Percentiles rank a stretch among this genome's conserved stretches.
These are phyloP conservation scores for Centropus bengalensis DNA, from an alignment of 2,113 vertebrate species.

Conservation along the genomic window DNA sequence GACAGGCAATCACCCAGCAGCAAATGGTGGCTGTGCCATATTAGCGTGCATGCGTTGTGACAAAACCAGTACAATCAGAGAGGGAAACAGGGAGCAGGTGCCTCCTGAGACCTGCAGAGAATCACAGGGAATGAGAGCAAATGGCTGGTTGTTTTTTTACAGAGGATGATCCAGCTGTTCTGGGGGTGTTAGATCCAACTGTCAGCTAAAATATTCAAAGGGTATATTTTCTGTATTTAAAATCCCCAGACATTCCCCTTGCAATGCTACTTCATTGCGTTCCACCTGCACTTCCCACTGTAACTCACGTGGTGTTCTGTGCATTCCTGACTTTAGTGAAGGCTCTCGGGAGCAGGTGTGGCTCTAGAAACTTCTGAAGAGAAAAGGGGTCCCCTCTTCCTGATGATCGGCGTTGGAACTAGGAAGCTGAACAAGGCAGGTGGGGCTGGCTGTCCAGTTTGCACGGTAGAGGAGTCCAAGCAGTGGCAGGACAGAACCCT, in stretches of 20 bases:
- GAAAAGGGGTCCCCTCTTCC: background rate
- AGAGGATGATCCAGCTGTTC: constrained; percentile 37
- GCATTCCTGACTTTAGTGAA: background rate
- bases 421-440: background rate
- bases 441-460: background rate
- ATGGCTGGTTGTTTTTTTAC: background rate
- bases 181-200: constrained; percentile 32
- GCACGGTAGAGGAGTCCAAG: accelerated
- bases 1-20: background rate
- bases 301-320: background rate
- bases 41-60: background rate
- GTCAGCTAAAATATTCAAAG: constrained; percentile 56
- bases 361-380: background rate
- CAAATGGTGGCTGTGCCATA: background rate
- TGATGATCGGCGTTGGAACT: background rate
- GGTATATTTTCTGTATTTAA: background rate
- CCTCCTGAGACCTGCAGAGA: background rate
- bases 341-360: background rate
- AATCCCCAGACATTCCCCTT: background rate
- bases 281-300: background rate
- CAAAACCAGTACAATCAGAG: background rate
- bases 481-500: background rate
- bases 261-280: background rate
- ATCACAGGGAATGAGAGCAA: background rate
- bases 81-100: background rate